Percentiles rank a stretch among this genome's conserved stretches.
Evolutionary conservation across 2,888 invertebrate genomes (phyloP).

Genomic region (Parapristionchus giblindavisi): DNA sequence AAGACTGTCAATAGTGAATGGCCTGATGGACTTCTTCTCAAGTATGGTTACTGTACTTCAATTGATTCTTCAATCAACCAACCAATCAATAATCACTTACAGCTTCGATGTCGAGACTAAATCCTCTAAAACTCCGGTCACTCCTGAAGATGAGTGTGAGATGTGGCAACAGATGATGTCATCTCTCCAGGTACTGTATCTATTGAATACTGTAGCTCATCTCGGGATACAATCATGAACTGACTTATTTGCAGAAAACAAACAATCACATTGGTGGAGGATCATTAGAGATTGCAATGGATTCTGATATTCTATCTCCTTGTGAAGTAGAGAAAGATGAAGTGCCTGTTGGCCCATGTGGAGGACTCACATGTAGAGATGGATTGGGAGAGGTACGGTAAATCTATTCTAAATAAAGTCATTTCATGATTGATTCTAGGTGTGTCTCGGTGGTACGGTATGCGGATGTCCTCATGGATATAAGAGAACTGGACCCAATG

Average conservation of each 20-base stretch:
- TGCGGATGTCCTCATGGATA: slow-evolving; percentile 68
- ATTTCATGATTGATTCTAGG: slow-evolving; percentile 38
- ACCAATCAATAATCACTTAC: not conserved
- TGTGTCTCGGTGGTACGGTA: slow-evolving; percentile 65
- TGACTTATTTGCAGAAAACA: not conserved
- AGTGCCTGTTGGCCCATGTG: slow-evolving; percentile 56
- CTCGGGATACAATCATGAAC: not conserved
- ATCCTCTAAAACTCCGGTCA: slow-evolving; percentile 42
- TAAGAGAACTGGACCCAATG: slow-evolving; percentile 55
- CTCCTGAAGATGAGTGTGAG: slow-evolving; percentile 64
- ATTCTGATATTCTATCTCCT: slow-evolving; percentile 65
- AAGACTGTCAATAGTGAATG: slow-evolving; percentile 68
- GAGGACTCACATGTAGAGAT: slow-evolving; percentile 58
- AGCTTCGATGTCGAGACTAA: slow-evolving; percentile 60
- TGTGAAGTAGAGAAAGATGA: slow-evolving; percentile 52
- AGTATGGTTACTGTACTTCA: slow-evolving; percentile 43
- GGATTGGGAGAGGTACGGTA: slow-evolving; percentile 48
- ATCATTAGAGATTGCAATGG: slow-evolving; percentile 62
- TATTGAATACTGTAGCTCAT: slow-evolving; percentile 29
- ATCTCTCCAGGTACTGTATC: slow-evolving; percentile 51
- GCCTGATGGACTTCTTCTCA: slow-evolving; percentile 68
- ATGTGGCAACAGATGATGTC: slow-evolving; percentile 65
- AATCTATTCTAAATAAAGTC: not conserved
- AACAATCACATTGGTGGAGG: slow-evolving; percentile 53
- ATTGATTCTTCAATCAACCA: not conserved